Evolutionary conservation across 37 sponge, comb jelly and placozoan species (phyloP).

Genomic region (Corticium candelabrum): DNA sequence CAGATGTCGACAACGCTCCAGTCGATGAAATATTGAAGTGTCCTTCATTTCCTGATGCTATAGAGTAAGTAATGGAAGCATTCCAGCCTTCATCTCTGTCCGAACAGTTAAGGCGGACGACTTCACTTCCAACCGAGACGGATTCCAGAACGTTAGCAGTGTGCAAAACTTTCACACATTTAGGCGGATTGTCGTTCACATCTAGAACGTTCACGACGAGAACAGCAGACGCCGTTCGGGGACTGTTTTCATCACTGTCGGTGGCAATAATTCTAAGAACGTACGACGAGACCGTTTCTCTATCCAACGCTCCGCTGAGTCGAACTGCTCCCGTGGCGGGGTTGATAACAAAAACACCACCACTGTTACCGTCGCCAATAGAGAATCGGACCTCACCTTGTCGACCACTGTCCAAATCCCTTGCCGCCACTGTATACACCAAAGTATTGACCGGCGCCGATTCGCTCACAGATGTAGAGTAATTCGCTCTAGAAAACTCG

Average conservation of each 20-base stretch:
- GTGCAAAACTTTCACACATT: background rate
- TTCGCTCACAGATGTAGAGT: slow-evolving; percentile 17
- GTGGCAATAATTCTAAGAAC: slow-evolving; percentile 34
- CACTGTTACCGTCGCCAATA: background rate
- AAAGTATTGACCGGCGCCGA: background rate
- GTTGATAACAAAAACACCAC: background rate
- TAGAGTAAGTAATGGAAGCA: slow-evolving; percentile 28
- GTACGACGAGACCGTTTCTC: slow-evolving; percentile 21
- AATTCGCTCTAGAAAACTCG: background rate
- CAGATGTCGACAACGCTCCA: background rate
- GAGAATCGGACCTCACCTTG: background rate
- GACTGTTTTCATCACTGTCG: no score
- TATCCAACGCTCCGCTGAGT: slow-evolving; percentile 22
- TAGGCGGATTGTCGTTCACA: slow-evolving; percentile 35
- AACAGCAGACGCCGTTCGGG: no score
- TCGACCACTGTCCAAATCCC: background rate
- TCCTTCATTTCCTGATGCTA: background rate
- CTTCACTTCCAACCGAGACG: background rate
- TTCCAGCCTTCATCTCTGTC: slow-evolving; percentile 43
- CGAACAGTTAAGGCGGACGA: slow-evolving; percentile 8
- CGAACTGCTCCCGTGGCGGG: background rate
- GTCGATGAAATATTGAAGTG: no score
- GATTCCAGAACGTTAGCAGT: background rate
- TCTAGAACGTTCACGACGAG: slow-evolving; percentile 18
- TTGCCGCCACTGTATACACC: slow-evolving; percentile 29